Conservation (phyloP, 2,797 vertebrate species). For the Scolopax rusticola region DNA sequence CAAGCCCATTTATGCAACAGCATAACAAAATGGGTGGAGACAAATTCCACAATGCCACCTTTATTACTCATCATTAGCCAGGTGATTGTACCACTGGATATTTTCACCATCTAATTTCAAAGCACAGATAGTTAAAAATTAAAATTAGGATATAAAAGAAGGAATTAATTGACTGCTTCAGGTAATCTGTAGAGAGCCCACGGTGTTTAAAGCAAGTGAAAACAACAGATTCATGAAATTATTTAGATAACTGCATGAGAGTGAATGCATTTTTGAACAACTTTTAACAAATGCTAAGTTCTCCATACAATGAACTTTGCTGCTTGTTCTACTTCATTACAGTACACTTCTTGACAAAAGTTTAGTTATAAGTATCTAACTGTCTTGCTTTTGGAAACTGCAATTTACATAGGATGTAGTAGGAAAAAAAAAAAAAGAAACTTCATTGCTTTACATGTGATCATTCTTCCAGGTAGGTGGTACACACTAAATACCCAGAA, state of each 20-base stretch:
- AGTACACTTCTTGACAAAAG: background rate
- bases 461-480: background rate
- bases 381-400: background rate
- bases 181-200: background rate
- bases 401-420: background rate
- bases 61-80: background rate
- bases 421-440: background rate
- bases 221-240: background rate
- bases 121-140: background rate
- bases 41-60: background rate
- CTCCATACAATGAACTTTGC: background rate
- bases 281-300: background rate
- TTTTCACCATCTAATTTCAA: background rate
- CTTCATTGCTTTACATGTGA: background rate
- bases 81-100: background rate
- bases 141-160: background rate
- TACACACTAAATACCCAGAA: background rate
- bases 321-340: background rate
- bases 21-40: background rate
- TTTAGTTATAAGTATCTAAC: background rate
- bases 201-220: background rate
- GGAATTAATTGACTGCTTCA: background rate
- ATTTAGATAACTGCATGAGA: background rate
- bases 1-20: background rate
- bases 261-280: background rate